Evolutionary conservation across 30 jellyfish, hydroid and myxozoan genomes (phyloP).

Genomic region (Cassiopea andromeda): DNA sequence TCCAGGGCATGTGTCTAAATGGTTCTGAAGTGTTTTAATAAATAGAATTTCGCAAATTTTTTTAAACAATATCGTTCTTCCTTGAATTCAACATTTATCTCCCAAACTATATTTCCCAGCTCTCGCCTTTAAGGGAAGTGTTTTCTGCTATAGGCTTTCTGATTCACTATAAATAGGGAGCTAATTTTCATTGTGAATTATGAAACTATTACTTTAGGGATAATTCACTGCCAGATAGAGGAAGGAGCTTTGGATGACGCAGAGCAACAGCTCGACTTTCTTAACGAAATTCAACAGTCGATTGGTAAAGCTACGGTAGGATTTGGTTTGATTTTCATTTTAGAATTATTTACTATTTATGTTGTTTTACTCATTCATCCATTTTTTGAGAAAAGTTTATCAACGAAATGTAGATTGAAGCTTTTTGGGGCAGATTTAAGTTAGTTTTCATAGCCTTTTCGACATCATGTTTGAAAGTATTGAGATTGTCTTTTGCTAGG

Average conservation of each 20-base stretch:
- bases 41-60: too few species aligned
- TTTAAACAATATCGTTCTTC: too few species aligned
- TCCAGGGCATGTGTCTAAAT: too few species aligned
- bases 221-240: slow-evolving; percentile 93
- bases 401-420: too few species aligned
- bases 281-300: slow-evolving; percentile 92
- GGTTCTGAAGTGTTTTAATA: too few species aligned
- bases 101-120: too few species aligned
- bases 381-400: too few species aligned
- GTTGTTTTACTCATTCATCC: background rate
- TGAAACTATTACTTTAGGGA: slow-evolving; percentile 55
- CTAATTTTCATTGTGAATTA: background rate
- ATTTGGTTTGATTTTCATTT: background rate
- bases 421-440: too few species aligned
- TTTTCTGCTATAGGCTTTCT: too few species aligned
- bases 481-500: slow-evolving; percentile 41
- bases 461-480: background rate
- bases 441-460: background rate
- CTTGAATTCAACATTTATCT: too few species aligned
- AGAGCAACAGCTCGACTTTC: slow-evolving; percentile 95
- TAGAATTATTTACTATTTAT: too few species aligned
- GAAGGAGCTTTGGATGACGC: slow-evolving; percentile 92
- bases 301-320: slow-evolving; percentile 95
- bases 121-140: too few species aligned
- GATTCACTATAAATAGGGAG: background rate